Conservation (phyloP, 2,888 invertebrate genomes). For the Cordilura impudica region DNA sequence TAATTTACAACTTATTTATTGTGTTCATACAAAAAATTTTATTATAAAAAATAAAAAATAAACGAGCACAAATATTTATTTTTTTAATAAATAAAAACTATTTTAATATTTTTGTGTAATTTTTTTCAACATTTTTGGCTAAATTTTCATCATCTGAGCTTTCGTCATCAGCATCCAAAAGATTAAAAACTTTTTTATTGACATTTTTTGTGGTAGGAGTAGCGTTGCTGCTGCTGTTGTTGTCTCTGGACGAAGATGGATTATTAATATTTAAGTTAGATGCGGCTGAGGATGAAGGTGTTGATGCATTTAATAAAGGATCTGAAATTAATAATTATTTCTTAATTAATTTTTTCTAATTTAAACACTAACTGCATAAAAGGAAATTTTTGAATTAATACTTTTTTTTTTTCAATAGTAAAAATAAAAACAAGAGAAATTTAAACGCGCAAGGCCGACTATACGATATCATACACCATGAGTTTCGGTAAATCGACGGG, state of each 20-base stretch:
- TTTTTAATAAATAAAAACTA: background rate
- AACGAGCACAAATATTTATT: background rate
- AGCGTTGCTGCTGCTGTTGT: background rate
- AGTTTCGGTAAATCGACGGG: no score
- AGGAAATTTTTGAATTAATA: no score
- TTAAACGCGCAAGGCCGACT: no score
- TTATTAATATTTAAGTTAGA: conserved; percentile 14
- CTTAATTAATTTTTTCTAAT: no score
- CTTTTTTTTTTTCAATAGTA: no score
- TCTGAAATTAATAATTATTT: conserved; percentile 29
- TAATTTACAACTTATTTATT: background rate
- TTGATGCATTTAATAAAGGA: conserved; percentile 10
- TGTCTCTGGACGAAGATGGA: background rate
- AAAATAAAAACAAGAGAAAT: no score
- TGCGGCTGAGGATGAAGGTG: conserved; percentile 21
- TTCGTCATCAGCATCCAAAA: conserved; percentile 3
- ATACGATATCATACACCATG: no score
- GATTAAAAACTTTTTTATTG: background rate
- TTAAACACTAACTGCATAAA: no score
- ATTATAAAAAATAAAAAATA: background rate
- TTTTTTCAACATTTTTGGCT: background rate
- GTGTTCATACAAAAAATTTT: background rate
- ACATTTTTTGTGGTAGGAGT: background rate
- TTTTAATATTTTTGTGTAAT: conserved; percentile 3
- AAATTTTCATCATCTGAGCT: conserved; percentile 46